Evolutionary conservation across 2,113 vertebrate genomes (phyloP).

Genomic region (Lonchura striata): DNA sequence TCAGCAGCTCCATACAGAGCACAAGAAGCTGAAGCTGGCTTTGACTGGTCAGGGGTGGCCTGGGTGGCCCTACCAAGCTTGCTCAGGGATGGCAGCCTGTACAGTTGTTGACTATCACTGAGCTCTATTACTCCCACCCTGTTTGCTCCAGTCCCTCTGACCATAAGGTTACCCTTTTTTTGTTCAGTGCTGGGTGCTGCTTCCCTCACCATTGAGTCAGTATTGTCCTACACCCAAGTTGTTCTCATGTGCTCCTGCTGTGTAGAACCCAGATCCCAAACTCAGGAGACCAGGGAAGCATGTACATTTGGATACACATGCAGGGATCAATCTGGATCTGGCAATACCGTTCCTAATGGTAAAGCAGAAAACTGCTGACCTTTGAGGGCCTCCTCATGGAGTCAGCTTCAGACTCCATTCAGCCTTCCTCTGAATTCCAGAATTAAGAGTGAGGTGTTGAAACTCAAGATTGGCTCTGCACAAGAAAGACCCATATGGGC

Average conservation of each 20-base stretch:
- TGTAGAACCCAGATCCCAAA: background rate
- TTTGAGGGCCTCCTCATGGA: background rate
- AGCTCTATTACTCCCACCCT: background rate
- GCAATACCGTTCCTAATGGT: background rate
- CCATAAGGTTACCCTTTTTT: background rate
- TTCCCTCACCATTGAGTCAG: background rate
- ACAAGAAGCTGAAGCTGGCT: background rate
- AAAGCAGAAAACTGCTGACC: background rate
- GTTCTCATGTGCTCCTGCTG: background rate
- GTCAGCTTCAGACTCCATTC: background rate
- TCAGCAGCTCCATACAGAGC: background rate
- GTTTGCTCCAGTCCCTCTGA: background rate
- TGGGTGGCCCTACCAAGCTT: fast-evolving
- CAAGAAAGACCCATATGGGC: background rate
- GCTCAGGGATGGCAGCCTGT: too few relatives aligned
- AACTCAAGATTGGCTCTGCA: background rate
- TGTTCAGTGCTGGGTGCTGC: background rate
- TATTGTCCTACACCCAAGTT: background rate
- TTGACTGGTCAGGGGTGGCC: background rate
- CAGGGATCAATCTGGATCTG: background rate
- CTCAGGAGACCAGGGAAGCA: background rate
- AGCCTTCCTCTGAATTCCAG: background rate
- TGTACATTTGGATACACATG: background rate
- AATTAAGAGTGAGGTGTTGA: background rate
- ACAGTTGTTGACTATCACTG: background rate